phyloP scores from a whole-genome alignment of 2,113 vertebrate species.

The Anhinga rufa region DNA sequence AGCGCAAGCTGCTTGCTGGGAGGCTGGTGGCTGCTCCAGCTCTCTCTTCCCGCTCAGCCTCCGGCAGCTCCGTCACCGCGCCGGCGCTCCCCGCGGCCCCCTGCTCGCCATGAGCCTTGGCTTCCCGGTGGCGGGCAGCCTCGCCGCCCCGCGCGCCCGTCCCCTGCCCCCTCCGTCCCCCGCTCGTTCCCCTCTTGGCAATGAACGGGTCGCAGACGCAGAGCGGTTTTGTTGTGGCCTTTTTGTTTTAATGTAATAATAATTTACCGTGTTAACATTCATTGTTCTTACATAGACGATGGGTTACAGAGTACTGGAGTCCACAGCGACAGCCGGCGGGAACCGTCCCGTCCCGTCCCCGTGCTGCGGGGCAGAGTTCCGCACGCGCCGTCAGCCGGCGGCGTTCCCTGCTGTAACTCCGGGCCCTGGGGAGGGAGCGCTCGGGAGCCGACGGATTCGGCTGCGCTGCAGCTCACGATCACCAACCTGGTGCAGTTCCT shows the following conservation, averaged over 20 bases:
- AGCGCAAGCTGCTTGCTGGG: neutral
- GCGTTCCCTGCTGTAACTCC: neutral
- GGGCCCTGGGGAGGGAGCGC: neutral
- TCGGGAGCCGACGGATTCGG: accelerated
- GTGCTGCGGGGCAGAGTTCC: neutral
- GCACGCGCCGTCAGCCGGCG: accelerated
- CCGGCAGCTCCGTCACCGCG: neutral
- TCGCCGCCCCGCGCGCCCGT: neutral
- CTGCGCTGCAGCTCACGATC: conserved; percentile 12
- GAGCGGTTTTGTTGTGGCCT: neutral
- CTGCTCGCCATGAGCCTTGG: accelerated
- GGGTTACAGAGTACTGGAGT: conserved; percentile 63
- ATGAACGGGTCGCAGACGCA: neutral
- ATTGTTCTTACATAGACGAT: conserved; percentile 66
- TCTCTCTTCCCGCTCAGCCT: neutral
- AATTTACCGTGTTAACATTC: conserved; percentile 68
- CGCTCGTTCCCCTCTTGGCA: neutral
- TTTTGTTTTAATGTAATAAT: conserved; percentile 54
- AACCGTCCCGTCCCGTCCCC: neutral
- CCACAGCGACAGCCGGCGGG: conserved; percentile 7
- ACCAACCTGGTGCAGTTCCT: neutral
- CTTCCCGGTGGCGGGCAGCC: accelerated
- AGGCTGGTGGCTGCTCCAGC: accelerated
- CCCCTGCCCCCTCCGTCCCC: neutral
- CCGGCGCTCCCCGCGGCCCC: neutral